Evolutionary conservation across 1,140 invertebrate species (phyloP).

Genomic region (Drosophila santomea): DNA sequence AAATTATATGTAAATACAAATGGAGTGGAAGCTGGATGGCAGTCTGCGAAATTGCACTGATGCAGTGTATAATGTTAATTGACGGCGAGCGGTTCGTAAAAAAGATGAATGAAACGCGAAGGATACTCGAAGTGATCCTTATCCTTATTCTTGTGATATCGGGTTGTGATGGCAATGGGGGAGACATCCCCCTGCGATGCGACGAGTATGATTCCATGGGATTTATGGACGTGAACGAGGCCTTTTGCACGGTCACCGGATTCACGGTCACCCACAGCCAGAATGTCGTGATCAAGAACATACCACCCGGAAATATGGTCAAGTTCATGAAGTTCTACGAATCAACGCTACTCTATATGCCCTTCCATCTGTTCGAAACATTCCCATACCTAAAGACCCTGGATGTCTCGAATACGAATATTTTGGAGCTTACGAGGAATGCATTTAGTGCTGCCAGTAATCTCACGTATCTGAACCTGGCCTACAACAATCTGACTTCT

Average conservation of each 20-base stretch:
- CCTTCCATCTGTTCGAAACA: conserved; percentile 76
- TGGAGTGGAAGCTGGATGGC: conserved; percentile 11
- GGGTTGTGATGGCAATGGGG: conserved; percentile 9
- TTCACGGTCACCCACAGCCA: conserved; percentile 79
- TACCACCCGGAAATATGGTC: conserved; percentile 64
- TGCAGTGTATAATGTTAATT: conserved; percentile 27
- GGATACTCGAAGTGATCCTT: conserved; percentile 10
- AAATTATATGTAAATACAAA: not conserved
- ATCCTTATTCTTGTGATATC: conserved; percentile 11
- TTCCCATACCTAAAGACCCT: conserved; percentile 70
- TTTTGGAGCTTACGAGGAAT: conserved; percentile 73
- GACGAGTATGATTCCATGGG: conserved; percentile 75
- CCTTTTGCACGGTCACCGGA: conserved; percentile 78
- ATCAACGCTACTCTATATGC: conserved; percentile 75
- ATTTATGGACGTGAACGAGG: conserved; percentile 60
- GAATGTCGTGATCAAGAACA: conserved; percentile 69
- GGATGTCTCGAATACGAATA: conserved; percentile 74
- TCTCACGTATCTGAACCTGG: conserved; percentile 69
- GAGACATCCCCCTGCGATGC: conserved; percentile 69
- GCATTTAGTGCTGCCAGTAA: conserved; percentile 75
- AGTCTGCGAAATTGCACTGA: conserved; percentile 31
- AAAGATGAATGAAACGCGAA: conserved; percentile 30
- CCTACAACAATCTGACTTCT: conserved; percentile 75
- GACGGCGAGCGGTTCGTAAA: conserved; percentile 24
- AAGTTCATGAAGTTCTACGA: conserved; percentile 84